phyloP scores from a whole-genome alignment of 2,113 vertebrate genomes.

The Antennarius striatus region DNA sequence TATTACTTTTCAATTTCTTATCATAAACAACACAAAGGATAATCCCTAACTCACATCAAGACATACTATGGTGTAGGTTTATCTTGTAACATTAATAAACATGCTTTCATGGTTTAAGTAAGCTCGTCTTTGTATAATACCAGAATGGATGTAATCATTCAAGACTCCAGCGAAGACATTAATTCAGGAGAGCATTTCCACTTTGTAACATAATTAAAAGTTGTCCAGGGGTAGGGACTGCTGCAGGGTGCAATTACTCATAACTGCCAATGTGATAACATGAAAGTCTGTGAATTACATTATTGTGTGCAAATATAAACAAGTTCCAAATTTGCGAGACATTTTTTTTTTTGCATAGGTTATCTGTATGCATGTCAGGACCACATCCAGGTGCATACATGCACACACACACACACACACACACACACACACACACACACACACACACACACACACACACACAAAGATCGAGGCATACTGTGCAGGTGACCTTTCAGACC shows the following conservation, averaged over 20 bases:
- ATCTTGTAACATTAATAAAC: conserved; percentile 38
- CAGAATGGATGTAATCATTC: conserved; percentile 49
- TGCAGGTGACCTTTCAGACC: too few species aligned
- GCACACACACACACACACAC: too few species aligned
- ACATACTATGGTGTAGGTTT: conserved; percentile 48
- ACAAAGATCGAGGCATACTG: neutral
- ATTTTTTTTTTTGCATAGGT: conserved; percentile 42
- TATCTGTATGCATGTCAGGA: conserved; percentile 10
- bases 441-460: conserved; percentile 1
- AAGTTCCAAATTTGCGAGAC: conserved; percentile 47
- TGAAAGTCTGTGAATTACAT: conserved; percentile 60
- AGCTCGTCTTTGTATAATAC: conserved; percentile 26
- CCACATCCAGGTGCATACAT: neutral
- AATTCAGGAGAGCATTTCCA: conserved; percentile 63
- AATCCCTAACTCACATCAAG: conserved; percentile 37
- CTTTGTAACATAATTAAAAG: conserved; percentile 79
- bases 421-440: too few species aligned
- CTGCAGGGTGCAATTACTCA: conserved; percentile 75
- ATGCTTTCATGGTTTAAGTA: conserved; percentile 40
- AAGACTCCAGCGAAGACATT: conserved; percentile 60
- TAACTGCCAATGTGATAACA: conserved; percentile 74
- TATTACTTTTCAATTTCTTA: conserved; percentile 50
- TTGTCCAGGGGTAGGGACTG: conserved; percentile 65
- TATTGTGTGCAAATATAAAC: conserved; percentile 56
- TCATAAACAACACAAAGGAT: conserved; percentile 37